Conservation (phyloP, 2,113 vertebrate genomes). For the Rutilus rutilus region DNA sequence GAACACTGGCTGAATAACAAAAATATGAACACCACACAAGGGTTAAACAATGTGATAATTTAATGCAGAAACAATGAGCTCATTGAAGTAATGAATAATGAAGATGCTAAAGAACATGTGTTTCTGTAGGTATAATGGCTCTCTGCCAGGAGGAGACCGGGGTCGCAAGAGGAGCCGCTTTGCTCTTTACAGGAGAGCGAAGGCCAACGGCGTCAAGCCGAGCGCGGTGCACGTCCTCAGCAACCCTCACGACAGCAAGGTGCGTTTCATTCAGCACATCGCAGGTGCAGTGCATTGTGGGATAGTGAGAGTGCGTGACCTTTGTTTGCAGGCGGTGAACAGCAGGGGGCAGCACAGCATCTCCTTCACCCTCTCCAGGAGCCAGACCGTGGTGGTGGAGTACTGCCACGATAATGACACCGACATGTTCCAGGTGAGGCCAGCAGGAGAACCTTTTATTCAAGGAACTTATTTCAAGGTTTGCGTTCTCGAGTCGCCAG, state of each 20-base stretch:
- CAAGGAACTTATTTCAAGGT: too few relatives aligned
- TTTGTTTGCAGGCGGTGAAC: slow-evolving; percentile 86
- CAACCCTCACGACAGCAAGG: slow-evolving; percentile 95
- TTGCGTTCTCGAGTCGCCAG: too few relatives aligned
- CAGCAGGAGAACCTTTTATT: too few relatives aligned
- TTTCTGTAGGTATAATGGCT: slow-evolving; percentile 92
- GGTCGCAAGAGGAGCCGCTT: slow-evolving; percentile 98
- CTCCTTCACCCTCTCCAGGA: slow-evolving; percentile 93
- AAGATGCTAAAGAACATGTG: too few relatives aligned
- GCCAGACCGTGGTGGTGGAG: slow-evolving; percentile 96
- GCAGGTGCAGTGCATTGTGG: slow-evolving; percentile 20
- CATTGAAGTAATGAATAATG: too few relatives aligned
- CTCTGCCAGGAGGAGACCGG: slow-evolving; percentile 92
- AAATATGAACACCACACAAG: too few relatives aligned
- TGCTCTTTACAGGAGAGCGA: slow-evolving; percentile 88
- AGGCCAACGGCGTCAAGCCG: slow-evolving; percentile 95
- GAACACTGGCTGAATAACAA: too few relatives aligned
- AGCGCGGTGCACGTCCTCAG: slow-evolving; percentile 95
- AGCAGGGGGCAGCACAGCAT: slow-evolving; percentile 97
- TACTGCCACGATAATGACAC: slow-evolving; percentile 95
- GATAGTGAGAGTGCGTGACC: slow-evolving; percentile 23
- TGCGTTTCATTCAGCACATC: slow-evolving; percentile 55
- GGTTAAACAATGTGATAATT: too few relatives aligned
- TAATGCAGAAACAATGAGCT: too few relatives aligned
- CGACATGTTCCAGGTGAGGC: slow-evolving; percentile 98